Conservation (phyloP, 2,113 vertebrate species). For the Nicator chloris region DNA sequence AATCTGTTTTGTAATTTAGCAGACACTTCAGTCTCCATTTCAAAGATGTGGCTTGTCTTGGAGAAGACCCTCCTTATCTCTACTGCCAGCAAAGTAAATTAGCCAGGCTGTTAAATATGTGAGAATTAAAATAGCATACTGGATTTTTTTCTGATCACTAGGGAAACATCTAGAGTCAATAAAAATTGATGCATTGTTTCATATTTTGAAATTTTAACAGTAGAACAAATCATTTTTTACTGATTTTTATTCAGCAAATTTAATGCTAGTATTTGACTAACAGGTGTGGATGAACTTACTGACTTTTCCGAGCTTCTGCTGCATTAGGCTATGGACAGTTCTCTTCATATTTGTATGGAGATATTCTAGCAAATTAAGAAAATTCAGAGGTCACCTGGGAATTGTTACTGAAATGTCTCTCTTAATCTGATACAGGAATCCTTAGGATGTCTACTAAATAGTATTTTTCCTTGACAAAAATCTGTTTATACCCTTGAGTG, state of each 20-base stretch:
- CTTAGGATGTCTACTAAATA: background rate
- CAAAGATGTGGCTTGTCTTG: background rate
- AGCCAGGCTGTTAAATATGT: background rate
- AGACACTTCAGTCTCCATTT: background rate
- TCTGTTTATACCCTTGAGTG: background rate
- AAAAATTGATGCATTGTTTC: background rate
- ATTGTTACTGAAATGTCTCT: background rate
- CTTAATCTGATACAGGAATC: background rate
- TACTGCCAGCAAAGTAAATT: background rate
- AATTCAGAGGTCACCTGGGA: background rate
- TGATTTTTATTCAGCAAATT: background rate
- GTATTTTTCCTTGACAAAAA: background rate
- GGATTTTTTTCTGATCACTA: background rate
- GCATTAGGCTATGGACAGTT: background rate
- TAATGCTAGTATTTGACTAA: background rate
- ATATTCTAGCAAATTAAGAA: background rate
- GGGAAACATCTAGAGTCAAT: background rate
- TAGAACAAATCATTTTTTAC: background rate
- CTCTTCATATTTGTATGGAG: background rate
- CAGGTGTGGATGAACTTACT: background rate
- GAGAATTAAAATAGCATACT: background rate
- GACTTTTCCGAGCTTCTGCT: background rate
- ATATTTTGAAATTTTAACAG: background rate
- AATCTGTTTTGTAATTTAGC: background rate
- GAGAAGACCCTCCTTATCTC: background rate